phyloP scores from a whole-genome alignment of 2,797 vertebrate species.

The Kryptopterus vitreolus region DNA sequence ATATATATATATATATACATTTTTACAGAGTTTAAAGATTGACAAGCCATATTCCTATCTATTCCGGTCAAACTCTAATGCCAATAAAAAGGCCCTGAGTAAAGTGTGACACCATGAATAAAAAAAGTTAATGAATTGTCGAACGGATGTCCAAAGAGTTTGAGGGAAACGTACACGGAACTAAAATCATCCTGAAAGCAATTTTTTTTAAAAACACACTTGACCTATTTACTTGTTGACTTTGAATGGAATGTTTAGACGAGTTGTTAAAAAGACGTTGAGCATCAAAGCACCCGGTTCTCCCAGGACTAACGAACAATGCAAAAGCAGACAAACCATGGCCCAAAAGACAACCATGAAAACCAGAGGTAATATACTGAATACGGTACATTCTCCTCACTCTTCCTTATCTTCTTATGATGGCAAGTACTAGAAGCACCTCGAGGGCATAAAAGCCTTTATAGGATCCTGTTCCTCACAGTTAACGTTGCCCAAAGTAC shows the following conservation, averaged over 20 bases:
- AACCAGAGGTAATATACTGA: background rate
- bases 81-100: conserved; percentile 59
- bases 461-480: background rate
- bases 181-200: background rate
- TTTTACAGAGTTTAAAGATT: conserved; percentile 69
- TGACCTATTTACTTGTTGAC: background rate
- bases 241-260: background rate
- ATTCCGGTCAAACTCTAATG: conserved; percentile 63
- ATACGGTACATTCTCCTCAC: no score
- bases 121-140: conserved; percentile 63
- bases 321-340: no score
- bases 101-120: conserved; percentile 47
- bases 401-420: background rate
- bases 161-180: background rate
- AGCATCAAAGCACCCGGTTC: conserved; percentile 1
- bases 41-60: conserved; percentile 56
- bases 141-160: conserved; percentile 11
- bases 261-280: background rate
- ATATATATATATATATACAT: no score
- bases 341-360: background rate
- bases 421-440: no score
- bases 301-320: background rate
- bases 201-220: background rate
- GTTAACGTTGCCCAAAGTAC: background rate
- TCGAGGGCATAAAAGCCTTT: background rate